Base-by-base conservation (phyloP, 2,113 vertebrate species). In the Sporophila hypoxantha region DNA sequence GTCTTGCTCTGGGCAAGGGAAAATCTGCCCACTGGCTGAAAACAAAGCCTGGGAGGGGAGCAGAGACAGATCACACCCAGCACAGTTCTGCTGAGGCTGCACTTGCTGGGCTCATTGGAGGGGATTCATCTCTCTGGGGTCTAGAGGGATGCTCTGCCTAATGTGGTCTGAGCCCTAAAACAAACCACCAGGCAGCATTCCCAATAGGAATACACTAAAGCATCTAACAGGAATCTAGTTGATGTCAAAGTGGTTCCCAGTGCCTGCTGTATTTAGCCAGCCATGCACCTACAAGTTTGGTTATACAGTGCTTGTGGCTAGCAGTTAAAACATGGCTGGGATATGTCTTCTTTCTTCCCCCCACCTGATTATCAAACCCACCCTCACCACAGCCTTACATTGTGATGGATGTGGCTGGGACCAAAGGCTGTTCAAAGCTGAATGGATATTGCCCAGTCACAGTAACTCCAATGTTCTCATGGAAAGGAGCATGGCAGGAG, bases 401-500 rank as follows among this genome's bases (percentile, higher is more conserved):
- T 37, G 53, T 16, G 53, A 5, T 27, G 32, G 36, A 22, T 37
- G 22, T 6, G 59, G 36, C 59, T 66, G 60, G 70, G 17, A 44
- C 25, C 17, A 25, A 52, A 74, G 62, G 55, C 59, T 65, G 59
- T 1, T 60, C 37, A 76, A 32, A 37, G 55, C 27, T 71, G n/a
- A 68, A 12, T 5, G 14, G 34, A 8, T 56, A 17, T 15, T 29
- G 4, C 20, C 68, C 6, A 5, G 4, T 6, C 1, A 1, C 2
- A 13, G 9, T 10, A 36, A 41, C 59, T 61, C 10, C 10, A 30
- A 3, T 0, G 0, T 3, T 53, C 10, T 15, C 5, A 0, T 18
- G 12, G 53, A 79, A 88, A 61, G 59, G 34, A 77, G 36, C 34
- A 25, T 1, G 10, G 34, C 46, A 76, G 60, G 37, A 87, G 55